A percentile compares a stretch with the other conserved stretches of the same genome.
These are phyloP conservation scores for Gasterosteus aculeatus DNA, from an alignment of 2,113 vertebrate genomes.

Conservation along the genomic window DNA sequence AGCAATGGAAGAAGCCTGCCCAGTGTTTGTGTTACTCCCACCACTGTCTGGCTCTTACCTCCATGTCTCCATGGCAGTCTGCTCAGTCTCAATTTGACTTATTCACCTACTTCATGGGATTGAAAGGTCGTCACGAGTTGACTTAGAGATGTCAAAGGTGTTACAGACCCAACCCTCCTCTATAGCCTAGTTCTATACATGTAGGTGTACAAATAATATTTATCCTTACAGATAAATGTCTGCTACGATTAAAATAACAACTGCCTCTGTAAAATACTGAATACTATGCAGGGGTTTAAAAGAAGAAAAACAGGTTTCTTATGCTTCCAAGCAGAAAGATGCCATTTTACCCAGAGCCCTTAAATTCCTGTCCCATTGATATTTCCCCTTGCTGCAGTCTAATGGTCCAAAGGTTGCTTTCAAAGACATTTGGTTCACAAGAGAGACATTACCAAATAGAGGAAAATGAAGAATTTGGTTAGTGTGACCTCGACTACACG, in stretches of 20 bases:
- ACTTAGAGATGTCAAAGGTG: constrained; percentile 6
- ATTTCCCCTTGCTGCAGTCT: constrained; percentile 19
- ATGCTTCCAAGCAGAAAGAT: constrained; percentile 10
- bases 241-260: neutral
- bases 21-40: constrained; percentile 21
- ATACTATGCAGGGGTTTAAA: neutral
- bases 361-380: constrained; percentile 1
- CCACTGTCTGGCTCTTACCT: neutral
- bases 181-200: neutral
- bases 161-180: constrained; percentile 5
- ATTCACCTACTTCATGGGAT: constrained; percentile 53
- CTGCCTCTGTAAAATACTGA: neutral
- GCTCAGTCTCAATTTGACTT: constrained; percentile 25
- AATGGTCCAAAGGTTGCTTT: constrained; percentile 53
- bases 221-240: neutral
- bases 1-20: constrained; percentile 11
- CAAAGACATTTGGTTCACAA: constrained; percentile 55
- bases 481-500: constrained; percentile 48
- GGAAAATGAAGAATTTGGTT: constrained; percentile 60
- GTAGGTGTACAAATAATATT: neutral
- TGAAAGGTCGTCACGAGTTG: constrained; percentile 39
- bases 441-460: constrained; percentile 69
- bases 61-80: constrained; percentile 14
- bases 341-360: constrained; percentile 15
- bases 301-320: neutral